phyloP scores from a whole-genome alignment of 2,113 vertebrate genomes.

The Otocyon megalotis region DNA sequence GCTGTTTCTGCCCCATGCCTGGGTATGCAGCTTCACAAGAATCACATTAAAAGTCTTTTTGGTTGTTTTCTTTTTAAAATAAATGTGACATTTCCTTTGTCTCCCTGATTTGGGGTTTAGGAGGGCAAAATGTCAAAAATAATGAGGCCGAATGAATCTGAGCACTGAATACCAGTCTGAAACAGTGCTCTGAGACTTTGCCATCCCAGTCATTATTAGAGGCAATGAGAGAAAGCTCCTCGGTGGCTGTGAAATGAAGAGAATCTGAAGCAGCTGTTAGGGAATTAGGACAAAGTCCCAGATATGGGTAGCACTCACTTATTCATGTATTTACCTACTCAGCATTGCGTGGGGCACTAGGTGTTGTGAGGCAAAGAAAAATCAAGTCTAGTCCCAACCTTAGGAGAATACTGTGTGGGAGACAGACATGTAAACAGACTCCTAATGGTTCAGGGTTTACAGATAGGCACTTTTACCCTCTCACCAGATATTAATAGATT shows the following conservation, averaged over 20 bases:
- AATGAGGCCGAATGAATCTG: slow-evolving; percentile 57
- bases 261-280: slow-evolving; percentile 56
- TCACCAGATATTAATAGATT: neutral
- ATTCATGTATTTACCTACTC: neutral
- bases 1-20: slow-evolving; percentile 38
- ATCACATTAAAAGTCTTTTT: slow-evolving; percentile 64
- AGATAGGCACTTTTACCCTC: slow-evolving; percentile 29
- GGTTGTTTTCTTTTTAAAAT: slow-evolving; percentile 66
- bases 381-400: neutral
- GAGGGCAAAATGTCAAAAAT: slow-evolving; percentile 73
- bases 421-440: neutral
- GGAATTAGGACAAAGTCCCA: slow-evolving; percentile 4
- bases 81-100: slow-evolving; percentile 70
- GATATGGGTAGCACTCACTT: neutral
- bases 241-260: slow-evolving; percentile 37
- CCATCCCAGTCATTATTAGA: slow-evolving; percentile 50
- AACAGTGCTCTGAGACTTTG: slow-evolving; percentile 38
- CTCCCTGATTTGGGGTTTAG: slow-evolving; percentile 52
- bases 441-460: slow-evolving; percentile 32
- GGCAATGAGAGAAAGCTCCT: slow-evolving; percentile 31
- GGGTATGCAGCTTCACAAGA: neutral
- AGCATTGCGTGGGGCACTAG: neutral
- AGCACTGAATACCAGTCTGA: slow-evolving; percentile 51
- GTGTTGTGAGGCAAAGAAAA: slow-evolving; percentile 10
- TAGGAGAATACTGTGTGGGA: neutral